Conservation (phyloP, 2,888 invertebrate genomes). For the Pyrrhopygopsis socrates region DNA sequence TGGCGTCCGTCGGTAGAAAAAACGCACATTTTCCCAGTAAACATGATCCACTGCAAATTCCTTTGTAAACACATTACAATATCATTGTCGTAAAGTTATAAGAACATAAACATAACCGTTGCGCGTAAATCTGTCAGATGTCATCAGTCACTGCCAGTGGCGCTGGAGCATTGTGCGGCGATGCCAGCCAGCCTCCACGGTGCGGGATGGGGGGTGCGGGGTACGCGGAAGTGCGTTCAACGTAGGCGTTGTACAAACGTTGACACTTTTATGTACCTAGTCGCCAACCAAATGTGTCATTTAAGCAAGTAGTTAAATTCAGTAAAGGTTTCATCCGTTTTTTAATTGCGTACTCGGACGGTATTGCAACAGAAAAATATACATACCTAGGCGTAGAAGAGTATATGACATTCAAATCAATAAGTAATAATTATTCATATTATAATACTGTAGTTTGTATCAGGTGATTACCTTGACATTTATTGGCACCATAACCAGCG, state of each 20-base stretch:
- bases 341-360: too few relatives aligned
- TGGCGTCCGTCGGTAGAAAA: constrained; percentile 5
- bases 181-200: background rate
- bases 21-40: constrained; percentile 7
- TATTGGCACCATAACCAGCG: too few relatives aligned
- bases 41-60: constrained; percentile 6
- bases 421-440: too few relatives aligned
- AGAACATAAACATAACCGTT: constrained; percentile 25
- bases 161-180: background rate
- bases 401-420: too few relatives aligned
- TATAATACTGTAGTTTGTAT: too few relatives aligned
- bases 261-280: too few relatives aligned
- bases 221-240: background rate
- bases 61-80: constrained; percentile 14
- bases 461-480: too few relatives aligned
- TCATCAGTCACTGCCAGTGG: constrained; percentile 20
- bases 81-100: constrained; percentile 26
- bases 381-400: too few relatives aligned
- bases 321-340: too few relatives aligned
- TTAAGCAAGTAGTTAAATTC: too few relatives aligned
- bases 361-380: too few relatives aligned
- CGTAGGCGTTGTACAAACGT: background rate
- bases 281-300: too few relatives aligned
- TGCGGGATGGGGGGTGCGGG: background rate
- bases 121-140: constrained; percentile 24